Evolutionary conservation across 2,113 vertebrate species (phyloP).

Genomic region (Calyptomena viridis): DNA sequence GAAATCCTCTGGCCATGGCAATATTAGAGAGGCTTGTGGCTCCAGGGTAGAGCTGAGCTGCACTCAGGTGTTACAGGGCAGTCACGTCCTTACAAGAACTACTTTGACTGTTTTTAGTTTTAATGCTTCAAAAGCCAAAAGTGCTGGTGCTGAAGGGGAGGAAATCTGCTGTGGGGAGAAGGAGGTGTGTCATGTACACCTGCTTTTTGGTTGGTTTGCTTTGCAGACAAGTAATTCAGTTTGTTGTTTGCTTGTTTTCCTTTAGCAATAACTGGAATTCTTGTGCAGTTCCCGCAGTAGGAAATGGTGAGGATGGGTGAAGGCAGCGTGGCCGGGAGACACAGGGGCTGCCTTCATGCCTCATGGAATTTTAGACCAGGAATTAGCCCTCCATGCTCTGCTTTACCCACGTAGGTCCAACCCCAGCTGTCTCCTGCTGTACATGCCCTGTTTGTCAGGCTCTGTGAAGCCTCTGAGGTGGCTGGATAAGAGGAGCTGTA

Average conservation of each 20-base stretch:
- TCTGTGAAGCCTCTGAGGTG: background rate
- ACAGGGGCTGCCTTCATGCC: background rate
- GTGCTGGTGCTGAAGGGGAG: background rate
- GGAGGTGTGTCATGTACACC: background rate
- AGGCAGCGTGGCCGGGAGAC: background rate
- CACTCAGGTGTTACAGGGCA: fast-evolving
- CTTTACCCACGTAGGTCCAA: background rate
- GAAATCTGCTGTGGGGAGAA: background rate
- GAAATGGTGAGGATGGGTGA: background rate
- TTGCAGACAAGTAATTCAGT: background rate
- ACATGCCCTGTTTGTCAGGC: fast-evolving
- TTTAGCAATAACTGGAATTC: background rate
- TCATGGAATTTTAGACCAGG: background rate
- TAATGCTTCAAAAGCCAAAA: background rate
- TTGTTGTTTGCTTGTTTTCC: background rate
- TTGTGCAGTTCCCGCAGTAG: background rate
- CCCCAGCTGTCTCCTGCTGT: background rate
- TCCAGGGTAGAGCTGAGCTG: background rate
- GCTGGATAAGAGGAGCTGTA: fast-evolving
- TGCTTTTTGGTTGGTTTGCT: background rate
- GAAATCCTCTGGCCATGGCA: background rate
- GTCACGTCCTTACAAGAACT: fast-evolving
- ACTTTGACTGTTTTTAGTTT: background rate
- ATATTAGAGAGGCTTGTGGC: background rate
- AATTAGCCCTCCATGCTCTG: fast-evolving